Evolutionary conservation across 1,140 invertebrate species (phyloP), one percentile per base, ranked within the genome.

Genomic region (Fopius arisanus): DNA sequence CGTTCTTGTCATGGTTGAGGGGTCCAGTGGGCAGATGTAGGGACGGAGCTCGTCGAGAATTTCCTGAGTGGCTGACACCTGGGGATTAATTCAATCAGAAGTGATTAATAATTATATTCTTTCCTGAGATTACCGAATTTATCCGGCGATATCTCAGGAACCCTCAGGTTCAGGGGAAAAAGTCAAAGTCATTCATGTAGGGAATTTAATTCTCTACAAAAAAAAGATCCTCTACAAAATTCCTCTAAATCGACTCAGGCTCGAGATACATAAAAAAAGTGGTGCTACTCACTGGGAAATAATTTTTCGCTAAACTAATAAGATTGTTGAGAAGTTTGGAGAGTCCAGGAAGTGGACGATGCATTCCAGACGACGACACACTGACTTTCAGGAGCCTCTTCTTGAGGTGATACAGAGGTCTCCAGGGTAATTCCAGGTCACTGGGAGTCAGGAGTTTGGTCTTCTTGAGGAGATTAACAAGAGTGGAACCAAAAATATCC

Each of bases 21-120:
- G 75, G 79, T 93, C 92, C 84, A 95, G 87, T 70, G 95, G 91
- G 87, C 93, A 94, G 78, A 96, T 80, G 70, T 90, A 88, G 14
- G 96, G 96, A 67, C 93, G 89, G 79, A 95, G 91, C 86, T 96
- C 93, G 76, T 95, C 94, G 69, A 98, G 84, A 79, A 98, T 97
- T 88, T 98, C 96, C 86, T 93, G 91, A 0, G 96, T 97, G 1
- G 96, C 92, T 69, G 59, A 86, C 43, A 88, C 63, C 87, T 66
- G 33, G 73, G 19, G 75, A 77, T 77, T 48, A 76, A 70, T 48
- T 75, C 48, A 67, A 59, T 33, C 21, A 51, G 43, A 59, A 33
- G 21, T 33, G 28, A 29, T 63, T 28, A 28, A 29, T 4, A 6
- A 29, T 16, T 31, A 14, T 29, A 1, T n/a, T n/a, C n/a, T n/a